These are phyloP conservation scores for Argyrosomus japonicus DNA, from an alignment of 2,113 vertebrate species.

Conservation along the genomic window DNA sequence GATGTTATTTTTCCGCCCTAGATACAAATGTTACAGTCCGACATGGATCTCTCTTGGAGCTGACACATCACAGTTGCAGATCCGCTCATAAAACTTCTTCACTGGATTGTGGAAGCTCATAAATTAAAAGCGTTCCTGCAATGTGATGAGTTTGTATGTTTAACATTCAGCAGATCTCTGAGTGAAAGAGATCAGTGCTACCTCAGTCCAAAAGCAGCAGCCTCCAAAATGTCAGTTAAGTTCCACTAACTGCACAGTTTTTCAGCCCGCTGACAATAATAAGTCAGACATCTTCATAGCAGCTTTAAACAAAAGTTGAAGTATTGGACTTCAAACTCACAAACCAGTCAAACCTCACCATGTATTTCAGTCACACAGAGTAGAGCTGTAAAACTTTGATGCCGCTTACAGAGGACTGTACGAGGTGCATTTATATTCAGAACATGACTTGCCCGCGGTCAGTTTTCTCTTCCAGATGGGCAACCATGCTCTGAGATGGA, in stretches of 20 bases:
- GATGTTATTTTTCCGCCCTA: background rate
- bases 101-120: too few species aligned
- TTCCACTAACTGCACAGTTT: background rate
- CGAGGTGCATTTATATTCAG: conserved; percentile 35
- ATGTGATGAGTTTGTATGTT: background rate
- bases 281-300: background rate
- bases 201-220: background rate
- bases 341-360: background rate
- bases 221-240: background rate
- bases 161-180: background rate
- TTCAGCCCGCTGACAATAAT: background rate
- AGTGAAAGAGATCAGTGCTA: background rate
- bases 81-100: background rate
- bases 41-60: background rate
- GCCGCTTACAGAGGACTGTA: conserved; percentile 4
- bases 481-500: conserved; percentile 23
- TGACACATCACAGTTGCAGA: background rate
- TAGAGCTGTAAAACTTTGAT: conserved; percentile 4
- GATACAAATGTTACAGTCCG: background rate
- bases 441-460: conserved; percentile 34
- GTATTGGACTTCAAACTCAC: background rate
- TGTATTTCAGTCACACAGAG: background rate
- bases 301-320: background rate
- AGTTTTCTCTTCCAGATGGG: conserved; percentile 52
- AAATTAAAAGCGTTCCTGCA: too few species aligned